These are phyloP conservation scores for Chrysomela aeneicollis DNA, from an alignment of 2,888 invertebrate species.

Conservation along the genomic window DNA sequence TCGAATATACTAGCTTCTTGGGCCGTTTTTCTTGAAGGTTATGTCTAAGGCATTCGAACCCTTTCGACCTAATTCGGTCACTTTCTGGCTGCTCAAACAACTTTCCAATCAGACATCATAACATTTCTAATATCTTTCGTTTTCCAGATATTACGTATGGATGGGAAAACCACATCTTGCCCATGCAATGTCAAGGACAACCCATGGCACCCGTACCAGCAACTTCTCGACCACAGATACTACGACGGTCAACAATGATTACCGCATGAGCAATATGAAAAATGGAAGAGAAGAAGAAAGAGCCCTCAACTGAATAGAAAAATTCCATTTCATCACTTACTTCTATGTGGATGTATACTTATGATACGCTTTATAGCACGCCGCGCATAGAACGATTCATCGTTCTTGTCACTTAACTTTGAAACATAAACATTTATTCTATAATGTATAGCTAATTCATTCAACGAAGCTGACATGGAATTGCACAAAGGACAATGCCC, in stretches of 20 bases:
- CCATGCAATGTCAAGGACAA: constrained; percentile 46
- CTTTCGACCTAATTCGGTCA: too few relatives aligned
- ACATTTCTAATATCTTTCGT: constrained; percentile 12
- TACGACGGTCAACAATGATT: constrained; percentile 29
- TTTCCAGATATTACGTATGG: constrained; percentile 54
- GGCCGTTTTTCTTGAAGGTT: too few relatives aligned
- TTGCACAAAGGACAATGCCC: too few relatives aligned
- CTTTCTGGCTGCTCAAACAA: not conserved
- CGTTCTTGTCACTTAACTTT: too few relatives aligned
- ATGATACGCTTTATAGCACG: not conserved
- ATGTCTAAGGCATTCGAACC: too few relatives aligned
- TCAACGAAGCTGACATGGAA: too few relatives aligned
- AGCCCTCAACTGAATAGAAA: constrained; percentile 25
- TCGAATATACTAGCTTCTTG: not conserved
- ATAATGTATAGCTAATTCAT: too few relatives aligned
- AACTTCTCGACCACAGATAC: constrained; percentile 45
- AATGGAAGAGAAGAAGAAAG: constrained; percentile 33
- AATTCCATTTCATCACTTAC: not conserved
- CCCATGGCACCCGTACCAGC: constrained; percentile 45
- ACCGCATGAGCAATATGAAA: constrained; percentile 27
- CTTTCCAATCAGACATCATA: not conserved
- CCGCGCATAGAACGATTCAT: too few relatives aligned
- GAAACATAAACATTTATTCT: too few relatives aligned
- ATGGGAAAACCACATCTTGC: constrained; percentile 54
- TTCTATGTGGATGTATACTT: not conserved